These are phyloP conservation scores for Tipula vernalis DNA, from an alignment of 2,888 invertebrate genomes.

Conservation along the genomic window DNA sequence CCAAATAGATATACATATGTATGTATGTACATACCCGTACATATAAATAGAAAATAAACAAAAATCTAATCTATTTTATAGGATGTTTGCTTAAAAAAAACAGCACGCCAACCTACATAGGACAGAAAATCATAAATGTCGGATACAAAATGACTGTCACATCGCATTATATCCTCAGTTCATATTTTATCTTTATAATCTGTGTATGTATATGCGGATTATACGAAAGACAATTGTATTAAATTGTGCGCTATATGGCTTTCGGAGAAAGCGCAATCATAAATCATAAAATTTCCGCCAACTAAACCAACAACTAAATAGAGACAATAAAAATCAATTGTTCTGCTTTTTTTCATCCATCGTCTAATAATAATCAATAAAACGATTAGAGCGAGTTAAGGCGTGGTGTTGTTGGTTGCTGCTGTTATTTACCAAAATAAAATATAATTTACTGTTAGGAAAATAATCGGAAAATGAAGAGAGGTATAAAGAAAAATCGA, in stretches of 20 bases:
- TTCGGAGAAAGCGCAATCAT: neutral
- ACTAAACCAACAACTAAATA: neutral
- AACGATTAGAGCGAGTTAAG: neutral
- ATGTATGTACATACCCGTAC: no score
- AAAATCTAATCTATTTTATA: neutral
- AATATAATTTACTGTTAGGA: constrained; percentile 4
- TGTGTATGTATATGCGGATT: no score
- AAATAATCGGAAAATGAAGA: neutral
- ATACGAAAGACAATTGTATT: neutral
- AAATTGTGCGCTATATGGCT: neutral
- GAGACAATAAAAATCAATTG: neutral
- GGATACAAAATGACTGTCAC: neutral
- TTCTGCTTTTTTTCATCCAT: neutral
- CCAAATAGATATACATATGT: neutral
- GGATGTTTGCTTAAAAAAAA: neutral
- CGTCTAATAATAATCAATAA: neutral
- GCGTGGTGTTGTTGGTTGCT: neutral
- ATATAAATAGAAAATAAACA: neutral
- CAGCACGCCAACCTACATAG: neutral
- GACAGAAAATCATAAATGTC: neutral
- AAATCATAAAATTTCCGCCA: neutral
- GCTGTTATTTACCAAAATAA: neutral
- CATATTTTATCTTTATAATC: neutral
- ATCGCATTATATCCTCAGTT: neutral
- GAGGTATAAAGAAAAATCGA: neutral